These are phyloP conservation scores for Chrysolina haemoptera DNA, from an alignment of 2,888 invertebrate species.

Conservation along the genomic window DNA sequence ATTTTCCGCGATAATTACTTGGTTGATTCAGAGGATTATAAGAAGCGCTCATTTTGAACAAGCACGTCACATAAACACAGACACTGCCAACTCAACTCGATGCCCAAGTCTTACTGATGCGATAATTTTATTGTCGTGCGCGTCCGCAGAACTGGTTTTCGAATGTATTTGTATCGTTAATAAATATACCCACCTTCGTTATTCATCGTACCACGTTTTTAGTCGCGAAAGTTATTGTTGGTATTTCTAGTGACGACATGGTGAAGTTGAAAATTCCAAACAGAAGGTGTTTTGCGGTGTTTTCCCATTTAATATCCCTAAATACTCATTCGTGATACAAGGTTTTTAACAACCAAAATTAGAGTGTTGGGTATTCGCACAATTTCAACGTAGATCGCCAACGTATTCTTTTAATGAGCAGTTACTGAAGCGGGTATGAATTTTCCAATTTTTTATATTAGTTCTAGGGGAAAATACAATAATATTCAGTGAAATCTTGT, in stretches of 20 bases:
- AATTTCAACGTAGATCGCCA: no score
- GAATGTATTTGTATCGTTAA: background rate
- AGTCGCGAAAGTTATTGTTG: background rate
- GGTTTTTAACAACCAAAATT: background rate
- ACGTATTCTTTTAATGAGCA: no score
- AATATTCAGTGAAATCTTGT: no score
- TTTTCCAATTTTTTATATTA: no score
- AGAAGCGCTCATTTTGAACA: slow-evolving; percentile 37
- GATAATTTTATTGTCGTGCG: background rate
- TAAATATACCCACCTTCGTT: slow-evolving; percentile 7
- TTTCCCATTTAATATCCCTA: background rate
- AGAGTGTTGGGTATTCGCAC: no score
- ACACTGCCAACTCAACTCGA: background rate
- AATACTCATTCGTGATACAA: background rate
- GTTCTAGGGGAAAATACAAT: no score
- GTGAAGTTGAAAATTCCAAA: background rate
- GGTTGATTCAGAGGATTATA: slow-evolving; percentile 39
- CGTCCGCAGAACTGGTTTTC: slow-evolving; percentile 7
- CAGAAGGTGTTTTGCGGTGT: background rate
- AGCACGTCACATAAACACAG: background rate
- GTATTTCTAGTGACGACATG: slow-evolving; percentile 10
- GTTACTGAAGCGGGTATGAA: no score
- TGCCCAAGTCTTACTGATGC: background rate
- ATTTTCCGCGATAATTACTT: slow-evolving; percentile 10
- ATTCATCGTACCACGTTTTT: background rate